Evolutionary conservation across 2,797 vertebrate species (phyloP).

Genomic region (Cyclopterus lumpus): DNA sequence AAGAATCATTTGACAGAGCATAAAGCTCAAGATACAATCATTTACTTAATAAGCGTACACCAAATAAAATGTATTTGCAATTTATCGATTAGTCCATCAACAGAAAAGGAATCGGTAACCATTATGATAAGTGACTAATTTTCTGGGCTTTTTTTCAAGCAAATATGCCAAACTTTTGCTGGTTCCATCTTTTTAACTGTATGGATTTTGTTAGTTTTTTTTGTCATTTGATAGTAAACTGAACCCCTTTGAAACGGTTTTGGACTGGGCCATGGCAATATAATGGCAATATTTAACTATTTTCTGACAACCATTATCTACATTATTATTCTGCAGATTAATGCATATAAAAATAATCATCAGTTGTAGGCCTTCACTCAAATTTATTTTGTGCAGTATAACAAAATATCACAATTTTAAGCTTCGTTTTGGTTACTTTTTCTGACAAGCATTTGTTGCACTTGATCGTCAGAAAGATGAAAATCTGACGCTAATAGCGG

Average conservation of each 20-base stretch:
- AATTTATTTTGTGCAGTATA: too few relatives aligned
- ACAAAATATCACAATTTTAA: too few relatives aligned
- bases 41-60: background rate
- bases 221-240: background rate
- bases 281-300: background rate
- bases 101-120: background rate
- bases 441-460: background rate
- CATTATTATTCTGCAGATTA: background rate
- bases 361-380: background rate
- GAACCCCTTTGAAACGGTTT: background rate
- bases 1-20: background rate
- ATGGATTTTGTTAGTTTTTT: background rate
- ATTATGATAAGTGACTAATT: background rate
- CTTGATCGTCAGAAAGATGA: background rate
- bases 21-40: background rate
- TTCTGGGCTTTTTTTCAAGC: background rate
- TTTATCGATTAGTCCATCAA: background rate
- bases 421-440: background rate
- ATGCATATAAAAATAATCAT: background rate
- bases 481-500: background rate
- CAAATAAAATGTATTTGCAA: background rate
- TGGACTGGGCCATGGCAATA: background rate
- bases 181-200: background rate
- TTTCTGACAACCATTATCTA: background rate
- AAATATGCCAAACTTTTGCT: background rate